phyloP scores from a whole-genome alignment of 2,888 invertebrate species.

The Rhagonycha lutea region DNA sequence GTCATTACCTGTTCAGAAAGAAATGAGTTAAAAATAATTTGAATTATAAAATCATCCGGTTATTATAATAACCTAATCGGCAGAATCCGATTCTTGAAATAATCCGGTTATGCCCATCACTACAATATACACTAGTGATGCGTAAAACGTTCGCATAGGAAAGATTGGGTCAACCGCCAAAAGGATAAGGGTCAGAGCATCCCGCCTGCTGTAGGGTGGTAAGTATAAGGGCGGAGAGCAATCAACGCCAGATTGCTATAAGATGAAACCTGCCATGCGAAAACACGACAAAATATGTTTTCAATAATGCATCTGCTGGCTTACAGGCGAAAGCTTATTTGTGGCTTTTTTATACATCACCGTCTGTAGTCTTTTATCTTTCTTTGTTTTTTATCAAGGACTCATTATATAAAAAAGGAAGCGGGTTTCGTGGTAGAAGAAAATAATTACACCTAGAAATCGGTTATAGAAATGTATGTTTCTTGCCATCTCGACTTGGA shows the following conservation, averaged over 20 bases:
- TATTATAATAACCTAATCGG: no score
- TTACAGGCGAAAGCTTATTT: conserved; percentile 44
- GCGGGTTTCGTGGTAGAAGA: conserved; percentile 12
- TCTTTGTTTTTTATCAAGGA: conserved; percentile 26
- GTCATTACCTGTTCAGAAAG: no score
- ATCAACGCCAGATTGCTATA: conserved; percentile 50
- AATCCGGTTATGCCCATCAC: no score
- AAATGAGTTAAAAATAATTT: no score
- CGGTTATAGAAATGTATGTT: conserved; percentile 20
- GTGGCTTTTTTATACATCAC: conserved; percentile 39
- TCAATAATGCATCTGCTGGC: conserved; percentile 49
- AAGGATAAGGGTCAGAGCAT: conserved; percentile 21
- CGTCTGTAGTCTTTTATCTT: conserved; percentile 28
- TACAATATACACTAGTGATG: conserved; percentile 19
- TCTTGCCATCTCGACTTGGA: conserved; percentile 13
- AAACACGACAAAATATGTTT: conserved; percentile 49
- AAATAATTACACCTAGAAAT: conserved; percentile 24
- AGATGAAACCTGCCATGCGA: conserved; percentile 46
- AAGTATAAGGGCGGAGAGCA: conserved; percentile 39
- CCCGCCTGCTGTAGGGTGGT: conserved; percentile 16
- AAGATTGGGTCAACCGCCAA: conserved; percentile 25
- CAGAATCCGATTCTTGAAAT: no score
- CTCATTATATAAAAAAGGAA: conserved; percentile 27
- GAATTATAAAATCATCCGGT: no score
- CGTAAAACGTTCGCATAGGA: conserved; percentile 23